phyloP scores from a whole-genome alignment of 2,113 vertebrate genomes.

The Alexandromys fortis region DNA sequence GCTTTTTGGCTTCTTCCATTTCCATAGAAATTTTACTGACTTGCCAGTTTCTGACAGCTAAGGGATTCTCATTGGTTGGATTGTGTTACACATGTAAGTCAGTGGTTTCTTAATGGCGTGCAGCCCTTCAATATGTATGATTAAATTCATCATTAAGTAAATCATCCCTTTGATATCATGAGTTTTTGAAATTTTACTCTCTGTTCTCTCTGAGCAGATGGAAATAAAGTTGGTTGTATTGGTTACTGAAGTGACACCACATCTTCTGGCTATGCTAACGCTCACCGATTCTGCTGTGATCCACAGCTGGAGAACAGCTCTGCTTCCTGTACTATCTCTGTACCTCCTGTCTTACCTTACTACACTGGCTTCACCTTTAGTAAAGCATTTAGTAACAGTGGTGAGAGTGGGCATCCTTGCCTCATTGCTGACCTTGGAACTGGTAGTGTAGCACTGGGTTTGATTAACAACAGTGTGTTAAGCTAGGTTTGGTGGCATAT shows the following conservation, averaged over 20 bases:
- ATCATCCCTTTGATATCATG: conserved; percentile 8
- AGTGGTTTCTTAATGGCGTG: background rate
- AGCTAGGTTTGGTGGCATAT: background rate
- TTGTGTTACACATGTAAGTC: background rate
- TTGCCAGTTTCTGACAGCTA: background rate
- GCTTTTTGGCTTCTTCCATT: background rate
- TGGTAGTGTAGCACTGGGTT: background rate
- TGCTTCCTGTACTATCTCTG: background rate
- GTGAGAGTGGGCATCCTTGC: background rate
- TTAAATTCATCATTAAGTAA: conserved; percentile 29
- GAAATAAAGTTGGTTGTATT: background rate
- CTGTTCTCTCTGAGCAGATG: background rate
- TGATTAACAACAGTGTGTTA: background rate
- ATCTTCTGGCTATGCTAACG: background rate
- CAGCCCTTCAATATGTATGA: background rate
- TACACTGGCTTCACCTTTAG: background rate
- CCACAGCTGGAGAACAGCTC: background rate
- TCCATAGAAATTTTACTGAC: background rate
- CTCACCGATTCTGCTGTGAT: background rate
- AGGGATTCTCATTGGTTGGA: conserved; percentile 1
- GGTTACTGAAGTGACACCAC: background rate
- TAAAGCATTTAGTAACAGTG: background rate
- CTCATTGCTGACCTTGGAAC: background rate
- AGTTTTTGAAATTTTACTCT: background rate
- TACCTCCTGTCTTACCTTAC: background rate